phyloP scores from a whole-genome alignment of 2,797 vertebrate genomes.

The Enteromius unitaeniatus region DNA sequence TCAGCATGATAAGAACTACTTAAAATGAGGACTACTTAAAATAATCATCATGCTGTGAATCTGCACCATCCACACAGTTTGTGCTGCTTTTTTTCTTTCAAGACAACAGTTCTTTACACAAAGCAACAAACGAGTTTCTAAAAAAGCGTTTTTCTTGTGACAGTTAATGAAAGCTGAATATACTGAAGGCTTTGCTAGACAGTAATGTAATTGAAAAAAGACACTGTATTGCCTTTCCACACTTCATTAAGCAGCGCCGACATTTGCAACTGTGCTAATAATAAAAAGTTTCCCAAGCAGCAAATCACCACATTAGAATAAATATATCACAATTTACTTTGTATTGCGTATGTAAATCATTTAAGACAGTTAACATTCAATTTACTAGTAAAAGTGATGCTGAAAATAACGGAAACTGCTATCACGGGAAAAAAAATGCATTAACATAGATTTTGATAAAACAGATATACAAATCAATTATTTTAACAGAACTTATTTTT shows the following conservation, averaged over 20 bases:
- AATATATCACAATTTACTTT: neutral
- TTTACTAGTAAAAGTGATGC: neutral
- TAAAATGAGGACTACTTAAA: too few species aligned
- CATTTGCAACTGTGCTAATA: neutral
- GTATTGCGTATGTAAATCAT: neutral
- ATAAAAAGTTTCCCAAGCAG: neutral
- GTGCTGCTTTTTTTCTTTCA: neutral
- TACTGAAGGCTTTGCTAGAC: neutral
- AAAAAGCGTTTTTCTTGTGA: neutral
- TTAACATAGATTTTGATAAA: neutral
- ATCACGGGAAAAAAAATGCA: neutral
- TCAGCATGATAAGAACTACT: too few species aligned
- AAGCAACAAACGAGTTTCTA: neutral
- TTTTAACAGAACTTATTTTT: neutral
- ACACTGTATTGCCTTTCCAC: neutral
- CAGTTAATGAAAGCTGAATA: neutral
- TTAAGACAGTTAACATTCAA: neutral
- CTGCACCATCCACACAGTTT: neutral
- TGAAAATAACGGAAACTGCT: neutral
- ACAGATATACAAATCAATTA: neutral
- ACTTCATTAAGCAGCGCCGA: neutral
- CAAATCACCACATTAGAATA: constrained; percentile 2
- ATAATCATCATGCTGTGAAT: neutral
- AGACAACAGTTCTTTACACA: neutral
- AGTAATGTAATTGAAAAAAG: neutral